Evolutionary conservation across 2,797 vertebrate species (phyloP).

Genomic region (Sardinella longiceps): DNA sequence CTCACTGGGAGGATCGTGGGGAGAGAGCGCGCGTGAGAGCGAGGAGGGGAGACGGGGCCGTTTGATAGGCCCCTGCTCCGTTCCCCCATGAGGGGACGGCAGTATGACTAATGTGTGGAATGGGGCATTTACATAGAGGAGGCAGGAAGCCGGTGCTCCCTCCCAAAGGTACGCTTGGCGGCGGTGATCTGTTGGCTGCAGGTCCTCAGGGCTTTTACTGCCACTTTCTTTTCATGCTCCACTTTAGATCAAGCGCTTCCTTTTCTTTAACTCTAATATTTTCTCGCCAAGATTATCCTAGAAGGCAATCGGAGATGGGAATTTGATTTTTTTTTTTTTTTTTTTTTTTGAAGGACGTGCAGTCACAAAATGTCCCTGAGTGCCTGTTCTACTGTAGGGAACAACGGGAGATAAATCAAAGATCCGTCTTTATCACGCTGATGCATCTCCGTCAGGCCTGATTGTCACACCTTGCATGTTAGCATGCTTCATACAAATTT

Average conservation of each 20-base stretch:
- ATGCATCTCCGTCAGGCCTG: neutral
- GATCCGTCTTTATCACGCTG: neutral
- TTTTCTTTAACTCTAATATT: conserved; percentile 66
- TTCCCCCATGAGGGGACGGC: conserved; percentile 72
- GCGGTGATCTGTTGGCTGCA: conserved; percentile 68
- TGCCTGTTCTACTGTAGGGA: neutral
- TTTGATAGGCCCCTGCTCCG: conserved; percentile 71
- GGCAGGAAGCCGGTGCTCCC: conserved; percentile 61
- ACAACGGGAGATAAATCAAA: conserved; percentile 6
- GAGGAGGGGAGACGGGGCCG: conserved; percentile 44
- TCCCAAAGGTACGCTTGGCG: conserved; percentile 70
- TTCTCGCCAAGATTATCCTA: conserved; percentile 72
- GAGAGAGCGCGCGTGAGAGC: conserved; percentile 16
- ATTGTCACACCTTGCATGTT: conserved; percentile 14
- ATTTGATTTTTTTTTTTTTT: conserved; percentile 71
- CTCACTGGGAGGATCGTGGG: conserved; percentile 69
- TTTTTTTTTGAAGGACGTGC: conserved; percentile 60
- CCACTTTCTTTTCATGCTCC: conserved; percentile 80
- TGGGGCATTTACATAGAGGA: conserved; percentile 78
- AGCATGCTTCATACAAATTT: conserved; percentile 4
- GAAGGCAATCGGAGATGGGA: conserved; percentile 79
- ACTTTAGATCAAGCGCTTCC: conserved; percentile 78
- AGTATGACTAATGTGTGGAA: conserved; percentile 78
- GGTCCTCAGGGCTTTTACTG: conserved; percentile 76
- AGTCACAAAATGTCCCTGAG: conserved; percentile 44